Evolutionary conservation across 2,113 vertebrate genomes (phyloP).

Genomic region (Natator depressus): DNA sequence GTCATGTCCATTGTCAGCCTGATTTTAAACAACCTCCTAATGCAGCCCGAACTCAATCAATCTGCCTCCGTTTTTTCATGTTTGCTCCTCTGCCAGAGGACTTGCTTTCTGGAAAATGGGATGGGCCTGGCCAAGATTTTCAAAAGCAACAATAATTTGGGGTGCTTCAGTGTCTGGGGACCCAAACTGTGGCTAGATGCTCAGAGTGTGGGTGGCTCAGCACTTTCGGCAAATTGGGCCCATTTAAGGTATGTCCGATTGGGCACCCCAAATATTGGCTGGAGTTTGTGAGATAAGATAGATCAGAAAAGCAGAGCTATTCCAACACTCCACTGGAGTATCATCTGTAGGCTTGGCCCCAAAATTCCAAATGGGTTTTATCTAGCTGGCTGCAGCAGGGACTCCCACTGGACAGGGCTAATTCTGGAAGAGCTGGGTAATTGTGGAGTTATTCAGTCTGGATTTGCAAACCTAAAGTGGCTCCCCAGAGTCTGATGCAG

Average conservation of each 20-base stretch:
- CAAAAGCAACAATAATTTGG: neutral
- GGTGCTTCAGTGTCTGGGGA: neutral
- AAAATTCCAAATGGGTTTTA: neutral
- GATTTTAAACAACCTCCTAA: neutral
- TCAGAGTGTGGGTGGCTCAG: neutral
- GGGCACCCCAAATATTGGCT: neutral
- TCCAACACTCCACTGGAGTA: too few relatives aligned
- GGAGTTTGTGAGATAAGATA: neutral
- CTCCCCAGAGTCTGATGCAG: neutral
- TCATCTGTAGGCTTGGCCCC: neutral
- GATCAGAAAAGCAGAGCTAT: neutral
- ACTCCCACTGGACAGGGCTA: neutral
- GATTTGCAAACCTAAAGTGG: neutral
- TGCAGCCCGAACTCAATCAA: accelerated
- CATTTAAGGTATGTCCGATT: neutral
- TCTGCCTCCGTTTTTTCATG: neutral
- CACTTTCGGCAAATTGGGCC: neutral
- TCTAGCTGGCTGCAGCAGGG: accelerated
- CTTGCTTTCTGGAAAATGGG: neutral
- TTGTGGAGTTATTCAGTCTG: neutral
- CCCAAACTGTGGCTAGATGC: neutral
- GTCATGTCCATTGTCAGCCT: neutral
- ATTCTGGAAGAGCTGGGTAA: neutral
- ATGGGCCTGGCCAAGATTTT: neutral
- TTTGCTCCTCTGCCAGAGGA: neutral